phyloP scores from a whole-genome alignment of 2,797 vertebrate species.

The Micromesistius poutassou region DNA sequence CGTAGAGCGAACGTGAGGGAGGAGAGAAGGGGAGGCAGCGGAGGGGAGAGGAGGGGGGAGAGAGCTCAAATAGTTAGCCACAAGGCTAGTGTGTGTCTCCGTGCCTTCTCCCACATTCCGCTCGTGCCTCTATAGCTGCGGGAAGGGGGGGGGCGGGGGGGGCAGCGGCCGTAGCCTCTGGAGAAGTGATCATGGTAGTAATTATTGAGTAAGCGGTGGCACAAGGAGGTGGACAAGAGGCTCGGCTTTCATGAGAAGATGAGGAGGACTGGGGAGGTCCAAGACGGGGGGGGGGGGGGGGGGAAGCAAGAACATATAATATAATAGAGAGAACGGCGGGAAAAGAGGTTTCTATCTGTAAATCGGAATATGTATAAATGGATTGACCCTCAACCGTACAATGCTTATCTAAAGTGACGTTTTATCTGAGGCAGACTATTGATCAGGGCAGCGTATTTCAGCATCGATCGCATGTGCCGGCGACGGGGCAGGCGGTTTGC shows the following conservation, averaged over 20 bases:
- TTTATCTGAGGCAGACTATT: background rate
- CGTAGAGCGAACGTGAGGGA: too few relatives aligned
- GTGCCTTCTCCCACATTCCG: conserved; percentile 16
- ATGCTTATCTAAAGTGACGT: background rate
- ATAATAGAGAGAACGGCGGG: background rate
- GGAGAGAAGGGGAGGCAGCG: background rate
- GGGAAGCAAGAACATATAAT: conserved; percentile 7
- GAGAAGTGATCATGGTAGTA: conserved; percentile 26
- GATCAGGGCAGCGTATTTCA: conserved; percentile 9
- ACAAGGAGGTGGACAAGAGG: background rate
- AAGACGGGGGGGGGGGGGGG: too few relatives aligned
- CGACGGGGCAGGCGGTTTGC: conserved; percentile 21
- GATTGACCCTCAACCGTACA: background rate
- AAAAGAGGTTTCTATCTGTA: background rate
- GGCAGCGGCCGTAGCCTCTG: conserved; percentile 34
- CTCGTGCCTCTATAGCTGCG: conserved; percentile 27
- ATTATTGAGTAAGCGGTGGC: conserved; percentile 18
- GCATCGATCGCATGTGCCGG: conserved; percentile 16
- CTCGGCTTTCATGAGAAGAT: background rate
- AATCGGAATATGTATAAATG: conserved; percentile 15
- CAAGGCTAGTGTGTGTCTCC: conserved; percentile 46
- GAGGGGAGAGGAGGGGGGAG: background rate
- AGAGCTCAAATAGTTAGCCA: conserved; percentile 10
- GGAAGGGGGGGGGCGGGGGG: too few relatives aligned
- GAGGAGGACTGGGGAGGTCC: background rate